Percentiles rank a stretch among this genome's conserved stretches.
phyloP scores from a whole-genome alignment of 2,888 invertebrate genomes.

The Oegoconia quadripuncta region DNA sequence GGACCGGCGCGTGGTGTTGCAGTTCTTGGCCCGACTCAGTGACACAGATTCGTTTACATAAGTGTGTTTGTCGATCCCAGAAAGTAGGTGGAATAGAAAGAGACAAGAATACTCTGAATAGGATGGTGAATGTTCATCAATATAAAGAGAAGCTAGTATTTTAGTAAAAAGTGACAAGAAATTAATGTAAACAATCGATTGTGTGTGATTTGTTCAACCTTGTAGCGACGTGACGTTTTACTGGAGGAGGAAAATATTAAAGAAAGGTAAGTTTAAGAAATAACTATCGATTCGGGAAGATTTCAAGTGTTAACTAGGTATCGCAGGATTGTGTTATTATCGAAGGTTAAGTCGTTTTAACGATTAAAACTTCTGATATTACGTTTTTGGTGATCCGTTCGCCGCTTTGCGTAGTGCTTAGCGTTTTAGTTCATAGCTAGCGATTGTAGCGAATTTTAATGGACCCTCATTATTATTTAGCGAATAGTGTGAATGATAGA shows the following conservation, averaged over 20 bases:
- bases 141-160: too few species aligned
- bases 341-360: not conserved
- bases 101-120: constrained; percentile 24
- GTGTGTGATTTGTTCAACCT: too few species aligned
- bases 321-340: too few species aligned
- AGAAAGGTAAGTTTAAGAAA: too few species aligned
- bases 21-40: constrained; percentile 32
- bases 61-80: constrained; percentile 37
- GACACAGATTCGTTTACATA: constrained; percentile 44
- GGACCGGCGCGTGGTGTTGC: constrained; percentile 28
- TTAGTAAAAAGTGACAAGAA: too few species aligned
- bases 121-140: constrained; percentile 26
- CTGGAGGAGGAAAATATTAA: too few species aligned
- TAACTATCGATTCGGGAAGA: too few species aligned
- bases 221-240: too few species aligned
- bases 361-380: not conserved
- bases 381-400: not conserved
- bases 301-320: too few species aligned
- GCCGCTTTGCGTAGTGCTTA: constrained; percentile 6
- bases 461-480: not conserved
- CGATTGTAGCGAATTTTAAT: not conserved
- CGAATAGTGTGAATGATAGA: not conserved
- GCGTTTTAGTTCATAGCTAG: constrained; percentile 1
- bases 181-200: too few species aligned
- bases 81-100: constrained; percentile 30